A percentile compares a stretch with the other conserved stretches of the same genome.
Evolutionary conservation across 2,888 invertebrate genomes (phyloP).

Genomic region (Junonia oenone): DNA sequence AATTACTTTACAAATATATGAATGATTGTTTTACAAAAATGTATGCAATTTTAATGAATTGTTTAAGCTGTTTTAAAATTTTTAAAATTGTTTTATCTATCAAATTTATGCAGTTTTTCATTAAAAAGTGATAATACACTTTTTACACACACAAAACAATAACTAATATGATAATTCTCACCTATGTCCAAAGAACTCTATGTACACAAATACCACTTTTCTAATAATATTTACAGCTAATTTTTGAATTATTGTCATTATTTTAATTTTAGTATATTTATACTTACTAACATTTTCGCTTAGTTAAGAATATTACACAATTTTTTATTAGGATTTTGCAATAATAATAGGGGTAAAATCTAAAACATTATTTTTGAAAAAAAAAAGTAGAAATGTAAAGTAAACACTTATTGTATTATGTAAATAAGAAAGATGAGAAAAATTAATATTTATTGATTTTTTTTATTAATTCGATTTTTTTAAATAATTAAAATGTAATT

Average conservation of each 20-base stretch:
- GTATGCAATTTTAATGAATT: background rate
- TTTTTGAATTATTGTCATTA: slow-evolving; percentile 10
- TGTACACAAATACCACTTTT: background rate
- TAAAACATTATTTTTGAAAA: too few species aligned
- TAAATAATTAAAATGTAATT: too few species aligned
- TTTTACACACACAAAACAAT: too few species aligned
- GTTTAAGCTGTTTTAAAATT: background rate
- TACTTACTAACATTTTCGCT: background rate
- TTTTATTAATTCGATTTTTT: too few species aligned
- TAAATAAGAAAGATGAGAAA: too few species aligned
- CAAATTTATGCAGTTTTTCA: background rate
- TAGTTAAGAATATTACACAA: background rate
- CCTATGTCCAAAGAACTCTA: slow-evolving; percentile 61
- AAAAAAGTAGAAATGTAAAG: too few species aligned
- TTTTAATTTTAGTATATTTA: background rate
- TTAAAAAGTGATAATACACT: too few species aligned
- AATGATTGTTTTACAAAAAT: background rate
- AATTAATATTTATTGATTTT: too few species aligned
- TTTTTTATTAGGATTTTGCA: too few species aligned
- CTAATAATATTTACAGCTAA: slow-evolving; percentile 12
- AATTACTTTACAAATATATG: slow-evolving; percentile 19
- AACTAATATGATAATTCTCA: slow-evolving; percentile 68
- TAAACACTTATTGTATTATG: too few species aligned
- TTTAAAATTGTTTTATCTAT: background rate
- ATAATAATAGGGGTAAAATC: too few species aligned